phyloP scores from a whole-genome alignment of 2,888 invertebrate species.

The Agrotis segetum region DNA sequence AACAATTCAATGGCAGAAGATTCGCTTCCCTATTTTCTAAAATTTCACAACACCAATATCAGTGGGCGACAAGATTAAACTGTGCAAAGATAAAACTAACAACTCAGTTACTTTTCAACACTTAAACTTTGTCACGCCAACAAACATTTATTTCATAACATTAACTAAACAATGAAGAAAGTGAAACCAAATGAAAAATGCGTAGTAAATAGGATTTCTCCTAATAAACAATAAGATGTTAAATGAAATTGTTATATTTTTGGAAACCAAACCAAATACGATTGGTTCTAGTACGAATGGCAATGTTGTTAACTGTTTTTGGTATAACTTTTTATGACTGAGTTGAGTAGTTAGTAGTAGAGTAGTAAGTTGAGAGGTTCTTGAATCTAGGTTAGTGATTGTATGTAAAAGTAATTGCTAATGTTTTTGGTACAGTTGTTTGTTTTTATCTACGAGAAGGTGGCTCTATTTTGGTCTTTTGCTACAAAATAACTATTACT shows the following conservation, averaged over 20 bases:
- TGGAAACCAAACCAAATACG: constrained; percentile 55
- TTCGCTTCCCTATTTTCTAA: constrained; percentile 34
- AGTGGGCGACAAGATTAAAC: constrained; percentile 47
- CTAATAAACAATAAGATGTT: constrained; percentile 51
- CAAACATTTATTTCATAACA: constrained; percentile 59
- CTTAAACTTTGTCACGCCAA: constrained; percentile 53
- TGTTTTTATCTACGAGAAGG: no score
- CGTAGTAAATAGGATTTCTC: constrained; percentile 56
- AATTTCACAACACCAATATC: constrained; percentile 33
- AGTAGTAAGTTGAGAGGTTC: constrained; percentile 11
- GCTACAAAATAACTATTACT: no score
- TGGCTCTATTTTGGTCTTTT: no score
- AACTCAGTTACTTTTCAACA: constrained; percentile 39
- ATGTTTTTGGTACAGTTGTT: background rate
- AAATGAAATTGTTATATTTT: constrained; percentile 55
- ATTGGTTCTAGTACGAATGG: constrained; percentile 37
- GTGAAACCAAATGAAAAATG: constrained; percentile 49
- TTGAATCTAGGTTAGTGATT: constrained; percentile 13
- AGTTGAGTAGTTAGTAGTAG: no score
- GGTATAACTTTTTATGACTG: constrained; percentile 40
- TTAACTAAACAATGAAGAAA: constrained; percentile 61
- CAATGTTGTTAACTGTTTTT: constrained; percentile 23
- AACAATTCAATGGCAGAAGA: no score
- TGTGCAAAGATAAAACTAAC: constrained; percentile 42
- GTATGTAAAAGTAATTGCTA: background rate